Conservation (phyloP, 2,888 invertebrate species). For the Cyrtodaria siliqua region DNA sequence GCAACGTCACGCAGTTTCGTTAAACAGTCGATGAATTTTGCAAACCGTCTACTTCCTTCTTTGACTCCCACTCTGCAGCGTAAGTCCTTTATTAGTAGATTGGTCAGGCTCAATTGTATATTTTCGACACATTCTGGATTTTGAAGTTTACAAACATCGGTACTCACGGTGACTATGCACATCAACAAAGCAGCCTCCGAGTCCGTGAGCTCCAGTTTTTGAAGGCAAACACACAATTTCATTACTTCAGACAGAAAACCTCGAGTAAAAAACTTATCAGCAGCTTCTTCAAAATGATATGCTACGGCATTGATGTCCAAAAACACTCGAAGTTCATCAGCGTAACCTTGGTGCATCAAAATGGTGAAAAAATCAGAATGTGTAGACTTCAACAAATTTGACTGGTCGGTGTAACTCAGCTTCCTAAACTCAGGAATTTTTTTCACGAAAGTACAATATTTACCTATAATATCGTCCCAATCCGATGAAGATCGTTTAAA, state of each 20-base stretch:
- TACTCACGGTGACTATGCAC: slow-evolving; percentile 26
- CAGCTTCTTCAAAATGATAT: slow-evolving; percentile 53
- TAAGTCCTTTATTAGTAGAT: slow-evolving; percentile 8
- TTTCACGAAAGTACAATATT: slow-evolving; percentile 55
- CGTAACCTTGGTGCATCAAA: slow-evolving; percentile 36
- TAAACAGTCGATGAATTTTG: slow-evolving; percentile 37
- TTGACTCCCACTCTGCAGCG: background rate
- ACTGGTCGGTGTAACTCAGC: slow-evolving; percentile 43
- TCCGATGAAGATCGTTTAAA: slow-evolving; percentile 36
- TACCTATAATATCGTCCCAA: slow-evolving; percentile 37
- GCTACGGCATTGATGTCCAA: slow-evolving; percentile 36
- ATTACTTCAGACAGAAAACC: background rate
- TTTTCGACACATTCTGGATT: slow-evolving; percentile 34
- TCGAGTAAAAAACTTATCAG: slow-evolving; percentile 47
- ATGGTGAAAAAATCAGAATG: slow-evolving; percentile 51
- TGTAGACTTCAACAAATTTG: slow-evolving; percentile 39
- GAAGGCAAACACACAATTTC: slow-evolving; percentile 13
- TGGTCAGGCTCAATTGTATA: slow-evolving; percentile 26
- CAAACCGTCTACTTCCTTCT: too few species aligned
- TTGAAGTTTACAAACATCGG: slow-evolving; percentile 54
- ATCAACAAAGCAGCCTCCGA: slow-evolving; percentile 46
- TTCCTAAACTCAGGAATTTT: slow-evolving; percentile 42
- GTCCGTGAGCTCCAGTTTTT: slow-evolving; percentile 36
- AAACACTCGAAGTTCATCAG: slow-evolving; percentile 33
- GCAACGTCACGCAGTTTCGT: slow-evolving; percentile 32